These are phyloP conservation scores for Gavia stellata DNA, from an alignment of 2,113 vertebrate species.

Conservation along the genomic window DNA sequence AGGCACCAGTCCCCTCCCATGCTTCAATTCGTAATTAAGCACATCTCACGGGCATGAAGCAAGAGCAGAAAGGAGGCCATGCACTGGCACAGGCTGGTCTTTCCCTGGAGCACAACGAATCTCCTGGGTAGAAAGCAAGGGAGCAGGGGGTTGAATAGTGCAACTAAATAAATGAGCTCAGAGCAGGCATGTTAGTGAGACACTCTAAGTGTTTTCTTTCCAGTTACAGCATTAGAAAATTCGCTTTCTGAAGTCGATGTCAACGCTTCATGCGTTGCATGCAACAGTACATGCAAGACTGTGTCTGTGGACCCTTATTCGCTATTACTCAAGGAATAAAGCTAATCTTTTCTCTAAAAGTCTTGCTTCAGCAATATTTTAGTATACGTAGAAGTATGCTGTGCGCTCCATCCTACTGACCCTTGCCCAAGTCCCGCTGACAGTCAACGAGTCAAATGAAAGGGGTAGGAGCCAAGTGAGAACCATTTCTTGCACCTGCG, in stretches of 20 bases:
- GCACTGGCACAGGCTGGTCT: neutral
- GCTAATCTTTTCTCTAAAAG: neutral
- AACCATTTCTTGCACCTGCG: neutral
- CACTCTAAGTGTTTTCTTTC: neutral
- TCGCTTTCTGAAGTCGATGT: neutral
- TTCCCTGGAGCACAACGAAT: neutral
- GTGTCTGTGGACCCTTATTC: neutral
- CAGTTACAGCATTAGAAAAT: neutral
- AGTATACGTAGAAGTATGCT: neutral
- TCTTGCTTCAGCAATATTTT: neutral
- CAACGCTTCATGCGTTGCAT: too few relatives aligned
- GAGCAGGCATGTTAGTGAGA: neutral
- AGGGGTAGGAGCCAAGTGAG: rapidly evolving
- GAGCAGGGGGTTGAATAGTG: neutral
- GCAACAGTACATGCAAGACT: neutral
- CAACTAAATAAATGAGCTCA: neutral
- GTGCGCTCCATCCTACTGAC: rapidly evolving
- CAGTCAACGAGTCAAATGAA: neutral
- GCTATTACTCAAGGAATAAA: neutral
- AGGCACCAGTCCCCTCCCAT: neutral
- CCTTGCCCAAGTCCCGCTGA: neutral
- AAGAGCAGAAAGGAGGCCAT: neutral
- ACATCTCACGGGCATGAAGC: neutral
- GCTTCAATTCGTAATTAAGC: neutral
- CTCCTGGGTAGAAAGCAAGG: neutral